Evolutionary conservation across 2,888 invertebrate species (phyloP), one percentile per base, ranked within the genome.

Genomic region (Rhamnusium bicolor): DNA sequence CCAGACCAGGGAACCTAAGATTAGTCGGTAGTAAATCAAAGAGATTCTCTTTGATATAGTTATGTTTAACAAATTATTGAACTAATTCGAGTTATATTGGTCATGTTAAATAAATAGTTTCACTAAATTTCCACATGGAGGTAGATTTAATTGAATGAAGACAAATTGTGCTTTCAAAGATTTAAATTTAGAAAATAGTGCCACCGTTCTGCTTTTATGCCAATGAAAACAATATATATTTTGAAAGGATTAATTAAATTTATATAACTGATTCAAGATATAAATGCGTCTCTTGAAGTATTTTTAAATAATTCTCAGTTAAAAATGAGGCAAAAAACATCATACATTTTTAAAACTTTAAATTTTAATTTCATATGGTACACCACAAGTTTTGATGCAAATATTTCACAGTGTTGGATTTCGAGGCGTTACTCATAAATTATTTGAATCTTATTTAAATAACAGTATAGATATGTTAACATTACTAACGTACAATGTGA

Each of bases 221-320:
- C 65, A 72, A 72, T 72, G 63, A 72, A 72, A 72, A 72, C 72
- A 72, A 69, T 69, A 29, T 69, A 58, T 61, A 67, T 67, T 61
- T 66, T 53, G 67, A 67, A 67, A 54, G 61, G 32, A 62, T 67
- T 60, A 71, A 71, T 71, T 67, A 53, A 62, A 67, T 32, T 67
- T 51, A 54, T 67, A 72, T 72, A 72, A 67, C 67, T 46, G 67
- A 61, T 27, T 18, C 8, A 58, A 19, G 58, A 32, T 16, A 12
- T 16, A 6, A 32, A 12, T 5, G 12, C 24, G 53, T 3, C 32
- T n/a, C 16, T 32, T 27, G 7, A 16, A 32, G 58, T 58, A 58
- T 58, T 58, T 58, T 58, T 58, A 58, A 16, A 4, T 32, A 32
- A n/a, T n/a, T n/a, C n/a, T n/a, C n/a, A n/a, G n/a, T n/a, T n/a